Conservation (phyloP, 2,797 vertebrate species). For the Tadarida brasiliensis region DNA sequence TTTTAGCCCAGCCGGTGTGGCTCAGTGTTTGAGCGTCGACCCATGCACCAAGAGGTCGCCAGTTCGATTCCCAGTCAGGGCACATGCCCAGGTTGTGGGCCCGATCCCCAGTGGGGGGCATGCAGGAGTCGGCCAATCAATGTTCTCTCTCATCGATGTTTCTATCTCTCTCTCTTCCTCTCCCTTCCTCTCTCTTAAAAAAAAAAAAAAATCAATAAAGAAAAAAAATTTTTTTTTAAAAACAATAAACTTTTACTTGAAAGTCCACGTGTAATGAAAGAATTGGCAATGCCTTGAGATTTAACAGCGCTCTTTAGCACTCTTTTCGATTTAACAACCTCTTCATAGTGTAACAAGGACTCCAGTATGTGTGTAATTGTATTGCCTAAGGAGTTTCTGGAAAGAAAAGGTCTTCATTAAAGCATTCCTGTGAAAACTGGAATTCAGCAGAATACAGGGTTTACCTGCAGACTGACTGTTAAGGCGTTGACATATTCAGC, state of each 20-base stretch:
- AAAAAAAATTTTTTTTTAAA: no score
- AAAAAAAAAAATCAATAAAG: no score
- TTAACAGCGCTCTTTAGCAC: not conserved
- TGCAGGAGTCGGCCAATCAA: no score
- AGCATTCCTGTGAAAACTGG: conserved; percentile 19
- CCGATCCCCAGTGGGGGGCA: no score
- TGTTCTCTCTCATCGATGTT: no score
- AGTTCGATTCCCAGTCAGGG: no score
- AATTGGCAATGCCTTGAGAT: conserved; percentile 30
- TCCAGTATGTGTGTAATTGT: conserved; percentile 11
- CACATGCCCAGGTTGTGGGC: no score
- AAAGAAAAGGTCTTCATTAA: conserved; percentile 56
- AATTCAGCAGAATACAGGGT: conserved; percentile 19
- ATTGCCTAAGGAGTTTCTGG: conserved; percentile 44
- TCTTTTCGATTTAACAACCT: conserved; percentile 46
- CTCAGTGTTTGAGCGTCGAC: no score
- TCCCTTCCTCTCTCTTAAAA: no score
- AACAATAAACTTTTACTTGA: not conserved
- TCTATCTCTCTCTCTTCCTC: no score
- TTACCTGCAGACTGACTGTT: not conserved
- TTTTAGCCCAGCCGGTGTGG: not conserved
- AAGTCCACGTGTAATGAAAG: not conserved
- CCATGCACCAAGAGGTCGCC: no score
- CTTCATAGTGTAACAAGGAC: conserved; percentile 67
- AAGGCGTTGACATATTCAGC: not conserved